Evolutionary conservation across 2,888 invertebrate genomes (phyloP).

Genomic region (Epinotia ramella): DNA sequence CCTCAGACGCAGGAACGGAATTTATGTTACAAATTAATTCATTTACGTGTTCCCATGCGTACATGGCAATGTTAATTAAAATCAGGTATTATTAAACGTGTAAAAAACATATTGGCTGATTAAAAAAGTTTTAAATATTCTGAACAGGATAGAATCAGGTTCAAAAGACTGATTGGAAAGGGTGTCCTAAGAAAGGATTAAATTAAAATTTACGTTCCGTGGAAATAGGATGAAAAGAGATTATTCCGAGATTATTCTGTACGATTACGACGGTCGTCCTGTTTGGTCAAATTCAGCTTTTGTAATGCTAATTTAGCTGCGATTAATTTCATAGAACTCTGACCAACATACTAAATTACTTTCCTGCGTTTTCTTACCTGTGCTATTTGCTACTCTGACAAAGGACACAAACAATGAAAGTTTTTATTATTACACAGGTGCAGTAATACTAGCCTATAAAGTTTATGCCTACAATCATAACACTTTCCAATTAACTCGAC

Average conservation of each 20-base stretch:
- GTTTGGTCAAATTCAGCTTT: not conserved
- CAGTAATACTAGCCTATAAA: conserved; percentile 32
- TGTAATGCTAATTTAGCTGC: not conserved
- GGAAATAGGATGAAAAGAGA: too few relatives aligned
- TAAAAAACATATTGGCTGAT: not conserved
- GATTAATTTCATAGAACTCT: not conserved
- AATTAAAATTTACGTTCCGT: not conserved
- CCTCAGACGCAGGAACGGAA: conserved; percentile 63
- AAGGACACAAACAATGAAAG: conserved; percentile 19
- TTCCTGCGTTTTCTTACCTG: not conserved
- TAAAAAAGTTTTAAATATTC: not conserved
- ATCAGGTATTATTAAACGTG: not conserved
- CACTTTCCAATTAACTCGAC: conserved; percentile 36
- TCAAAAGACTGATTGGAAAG: not conserved
- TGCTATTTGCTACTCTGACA: not conserved
- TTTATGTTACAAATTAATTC: conserved; percentile 71
- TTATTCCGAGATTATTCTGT: too few relatives aligned
- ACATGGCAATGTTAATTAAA: conserved; percentile 16
- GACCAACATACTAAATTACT: not conserved
- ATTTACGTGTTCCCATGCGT: conserved; percentile 53
- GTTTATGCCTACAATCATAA: conserved; percentile 36
- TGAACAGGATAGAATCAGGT: not conserved
- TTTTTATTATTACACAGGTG: conserved; percentile 33
- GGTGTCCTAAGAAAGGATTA: not conserved
- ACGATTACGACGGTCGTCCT: too few relatives aligned